These are phyloP conservation scores for Leucopsar rothschildi DNA, from an alignment of 2,113 vertebrate genomes.

Conservation along the genomic window DNA sequence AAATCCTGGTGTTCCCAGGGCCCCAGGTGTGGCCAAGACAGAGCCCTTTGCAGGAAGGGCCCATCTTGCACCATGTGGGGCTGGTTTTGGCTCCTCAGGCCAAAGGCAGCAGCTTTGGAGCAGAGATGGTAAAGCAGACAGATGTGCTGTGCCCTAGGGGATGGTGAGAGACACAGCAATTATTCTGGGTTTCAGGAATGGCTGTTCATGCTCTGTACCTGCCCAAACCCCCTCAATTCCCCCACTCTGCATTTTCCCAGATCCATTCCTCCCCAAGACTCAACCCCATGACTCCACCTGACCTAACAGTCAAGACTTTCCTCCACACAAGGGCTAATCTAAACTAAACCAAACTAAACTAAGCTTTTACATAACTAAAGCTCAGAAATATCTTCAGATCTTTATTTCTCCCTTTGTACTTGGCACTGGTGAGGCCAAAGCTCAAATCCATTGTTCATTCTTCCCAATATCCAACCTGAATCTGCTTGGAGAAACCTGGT, in stretches of 20 bases:
- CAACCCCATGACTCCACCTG: not conserved
- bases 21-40: not conserved
- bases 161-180: not conserved
- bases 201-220: not conserved
- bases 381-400: not conserved
- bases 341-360: too few relatives aligned
- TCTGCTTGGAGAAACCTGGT: not conserved
- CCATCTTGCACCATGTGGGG: rapidly evolving
- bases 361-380: not conserved
- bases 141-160: rapidly evolving
- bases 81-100: not conserved
- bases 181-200: not conserved
- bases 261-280: not conserved
- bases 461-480: not conserved
- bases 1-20: too few relatives aligned
- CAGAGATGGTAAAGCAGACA: not conserved
- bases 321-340: not conserved
- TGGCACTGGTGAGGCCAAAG: not conserved
- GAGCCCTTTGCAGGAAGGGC: not conserved
- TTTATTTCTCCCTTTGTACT: not conserved
- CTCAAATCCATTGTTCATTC: not conserved
- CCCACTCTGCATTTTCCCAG: not conserved
- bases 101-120: not conserved
- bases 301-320: not conserved
- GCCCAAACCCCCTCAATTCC: rapidly evolving